These are phyloP conservation scores for Listronotus oregonensis DNA, from an alignment of 1,140 invertebrate genomes.

Conservation along the genomic window DNA sequence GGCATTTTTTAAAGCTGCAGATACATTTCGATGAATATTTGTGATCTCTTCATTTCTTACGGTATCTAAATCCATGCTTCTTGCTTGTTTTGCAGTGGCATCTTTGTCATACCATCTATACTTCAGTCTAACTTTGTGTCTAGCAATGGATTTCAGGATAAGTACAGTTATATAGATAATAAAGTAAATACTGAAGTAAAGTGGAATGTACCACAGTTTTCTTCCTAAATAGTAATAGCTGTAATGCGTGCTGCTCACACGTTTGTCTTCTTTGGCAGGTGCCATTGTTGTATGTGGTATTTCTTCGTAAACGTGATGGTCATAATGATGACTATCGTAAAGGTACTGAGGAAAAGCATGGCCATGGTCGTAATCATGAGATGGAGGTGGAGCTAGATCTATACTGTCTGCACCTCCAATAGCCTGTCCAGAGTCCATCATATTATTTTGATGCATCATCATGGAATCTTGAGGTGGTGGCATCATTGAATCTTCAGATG, in stretches of 20 bases:
- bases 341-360: constrained; percentile 38
- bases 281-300: constrained; percentile 58
- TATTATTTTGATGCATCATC: constrained; percentile 2
- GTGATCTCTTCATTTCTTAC: constrained; percentile 32
- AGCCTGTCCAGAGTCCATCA: constrained; percentile 5
- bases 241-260: constrained; percentile 72
- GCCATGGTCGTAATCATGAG: constrained; percentile 23
- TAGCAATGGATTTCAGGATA: constrained; percentile 76
- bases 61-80: constrained; percentile 29
- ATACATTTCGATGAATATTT: constrained; percentile 44
- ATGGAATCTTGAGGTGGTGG: constrained; percentile 1
- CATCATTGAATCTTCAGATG: constrained; percentile 19
- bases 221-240: constrained; percentile 82
- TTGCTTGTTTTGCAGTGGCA: constrained; percentile 32
- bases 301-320: constrained; percentile 57
- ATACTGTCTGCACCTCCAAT: constrained; percentile 14
- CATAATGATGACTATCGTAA: constrained; percentile 41
- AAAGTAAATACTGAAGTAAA: constrained; percentile 85
- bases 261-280: constrained; percentile 58
- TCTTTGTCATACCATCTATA: constrained; percentile 46
- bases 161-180: constrained; percentile 78
- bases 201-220: constrained; percentile 80
- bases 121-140: constrained; percentile 69
- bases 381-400: constrained; percentile 25
- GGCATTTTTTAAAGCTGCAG: constrained; percentile 41